Percentiles rank a stretch among this genome's conserved stretches.
phyloP scores from a whole-genome alignment of 2,888 invertebrate species.

The Stenurella melanura region DNA sequence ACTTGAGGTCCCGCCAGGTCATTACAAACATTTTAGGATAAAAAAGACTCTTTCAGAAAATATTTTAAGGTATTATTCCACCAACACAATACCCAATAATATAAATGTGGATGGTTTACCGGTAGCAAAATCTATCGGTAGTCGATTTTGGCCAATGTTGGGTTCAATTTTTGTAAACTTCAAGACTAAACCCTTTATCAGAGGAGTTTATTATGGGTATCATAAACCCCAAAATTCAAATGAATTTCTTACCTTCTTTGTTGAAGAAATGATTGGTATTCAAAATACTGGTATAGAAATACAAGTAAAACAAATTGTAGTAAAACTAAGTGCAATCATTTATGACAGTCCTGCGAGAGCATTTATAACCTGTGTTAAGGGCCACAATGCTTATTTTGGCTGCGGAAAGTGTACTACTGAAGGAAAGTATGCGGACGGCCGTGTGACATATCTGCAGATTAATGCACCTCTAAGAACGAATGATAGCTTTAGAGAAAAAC shows the following conservation, averaged over 20 bases:
- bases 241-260: slow-evolving; percentile 19
- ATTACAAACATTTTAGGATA: no score
- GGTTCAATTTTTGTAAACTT: slow-evolving; percentile 18
- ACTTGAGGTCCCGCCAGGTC: no score
- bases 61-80: no score
- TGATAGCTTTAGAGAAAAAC: slow-evolving; percentile 13
- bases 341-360: slow-evolving; percentile 34
- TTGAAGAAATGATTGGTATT: slow-evolving; percentile 18
- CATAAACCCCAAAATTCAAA: slow-evolving; percentile 21
- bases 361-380: slow-evolving; percentile 28
- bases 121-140: slow-evolving; percentile 29
- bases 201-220: slow-evolving; percentile 29
- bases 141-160: slow-evolving; percentile 34
- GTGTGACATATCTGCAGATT: slow-evolving; percentile 24
- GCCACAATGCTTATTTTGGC: slow-evolving; percentile 29
- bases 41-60: no score
- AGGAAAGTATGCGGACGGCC: slow-evolving; percentile 25
- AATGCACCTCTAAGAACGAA: slow-evolving; percentile 17
- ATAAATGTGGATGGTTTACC: slow-evolving; percentile 31
- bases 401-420: slow-evolving; percentile 22
- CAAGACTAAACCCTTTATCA: slow-evolving; percentile 24
- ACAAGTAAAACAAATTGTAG: slow-evolving; percentile 4
- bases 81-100: no score
- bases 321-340: slow-evolving; percentile 31
- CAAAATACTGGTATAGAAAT: slow-evolving; percentile 10